phyloP scores from a whole-genome alignment of 2,797 vertebrate genomes.

The Podarcis siculus region DNA sequence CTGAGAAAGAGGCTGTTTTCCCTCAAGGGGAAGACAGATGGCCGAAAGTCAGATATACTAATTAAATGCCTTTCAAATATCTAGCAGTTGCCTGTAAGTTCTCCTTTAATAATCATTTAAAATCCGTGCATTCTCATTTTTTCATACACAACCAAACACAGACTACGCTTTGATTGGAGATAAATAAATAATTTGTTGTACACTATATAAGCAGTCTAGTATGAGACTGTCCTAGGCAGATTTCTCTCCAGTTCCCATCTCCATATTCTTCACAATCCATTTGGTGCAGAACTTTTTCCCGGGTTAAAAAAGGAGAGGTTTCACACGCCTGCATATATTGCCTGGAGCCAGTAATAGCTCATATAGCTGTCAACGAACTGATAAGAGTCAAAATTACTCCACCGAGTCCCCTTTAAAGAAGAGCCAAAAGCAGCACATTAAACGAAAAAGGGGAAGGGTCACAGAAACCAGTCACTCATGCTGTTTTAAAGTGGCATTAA shows the following conservation, averaged over 20 bases:
- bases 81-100: conserved; percentile 7
- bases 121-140: not conserved
- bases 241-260: not conserved
- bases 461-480: conserved; percentile 76
- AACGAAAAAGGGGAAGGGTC: conserved; percentile 79
- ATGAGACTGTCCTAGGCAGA: conserved; percentile 21
- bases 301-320: conserved; percentile 71
- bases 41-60: conserved; percentile 46
- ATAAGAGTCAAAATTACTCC: conserved; percentile 82
- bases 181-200: conserved; percentile 12
- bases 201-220: conserved; percentile 22
- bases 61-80: conserved; percentile 48
- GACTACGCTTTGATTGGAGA: not conserved
- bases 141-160: conserved; percentile 13
- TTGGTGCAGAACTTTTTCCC: conserved; percentile 49
- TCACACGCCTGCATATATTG: conserved; percentile 73
- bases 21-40: conserved; percentile 50
- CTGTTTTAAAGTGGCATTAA: conserved; percentile 77
- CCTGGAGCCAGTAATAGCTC: conserved; percentile 77
- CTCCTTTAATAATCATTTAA: conserved; percentile 22
- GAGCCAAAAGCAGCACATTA: conserved; percentile 79
- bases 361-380: conserved; percentile 85
- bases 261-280: conserved; percentile 28
- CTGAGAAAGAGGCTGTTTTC: conserved; percentile 55
- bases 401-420: conserved; percentile 79